phyloP scores from a whole-genome alignment of 2,113 vertebrate species.

The Collichthys lucidus region DNA sequence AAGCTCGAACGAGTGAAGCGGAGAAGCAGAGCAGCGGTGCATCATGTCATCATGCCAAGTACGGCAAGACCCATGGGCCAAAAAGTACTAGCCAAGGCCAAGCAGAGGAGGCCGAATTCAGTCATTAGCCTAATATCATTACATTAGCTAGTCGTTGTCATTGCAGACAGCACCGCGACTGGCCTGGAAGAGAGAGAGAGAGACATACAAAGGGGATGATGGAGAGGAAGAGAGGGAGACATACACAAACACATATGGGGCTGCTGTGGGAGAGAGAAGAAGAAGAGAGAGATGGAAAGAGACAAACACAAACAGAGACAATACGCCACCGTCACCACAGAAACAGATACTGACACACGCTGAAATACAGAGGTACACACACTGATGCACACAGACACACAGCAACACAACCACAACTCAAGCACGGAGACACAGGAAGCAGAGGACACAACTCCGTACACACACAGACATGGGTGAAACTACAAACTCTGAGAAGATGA shows the following conservation, averaged over 20 bases:
- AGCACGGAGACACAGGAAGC: constrained; percentile 9
- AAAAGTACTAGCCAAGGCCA: constrained; percentile 67
- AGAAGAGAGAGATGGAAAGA: constrained; percentile 26
- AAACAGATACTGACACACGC: constrained; percentile 35
- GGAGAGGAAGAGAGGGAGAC: constrained; percentile 50
- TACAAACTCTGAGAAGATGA: background rate
- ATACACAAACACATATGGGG: constrained; percentile 41
- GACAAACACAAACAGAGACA: constrained; percentile 31
- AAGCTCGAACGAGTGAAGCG: constrained; percentile 55
- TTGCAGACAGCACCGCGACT: constrained; percentile 64
- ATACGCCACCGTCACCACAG: constrained; percentile 50
- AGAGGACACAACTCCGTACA: constrained; percentile 27
- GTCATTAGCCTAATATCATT: constrained; percentile 69
- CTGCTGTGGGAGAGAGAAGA: constrained; percentile 10
- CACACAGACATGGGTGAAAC: constrained; percentile 31
- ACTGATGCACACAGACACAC: constrained; percentile 19
- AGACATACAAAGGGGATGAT: constrained; percentile 49
- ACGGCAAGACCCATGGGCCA: constrained; percentile 62
- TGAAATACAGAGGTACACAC: background rate
- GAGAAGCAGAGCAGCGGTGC: constrained; percentile 68
- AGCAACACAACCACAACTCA: constrained; percentile 8
- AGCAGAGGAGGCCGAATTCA: constrained; percentile 66
- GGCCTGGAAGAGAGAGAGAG: constrained; percentile 73
- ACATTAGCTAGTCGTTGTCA: constrained; percentile 78
- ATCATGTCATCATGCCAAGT: constrained; percentile 66